A percentile compares a stretch with the other conserved stretches of the same genome.
These are phyloP conservation scores for Lonchura striata DNA, from an alignment of 2,113 vertebrate species.

Conservation along the genomic window DNA sequence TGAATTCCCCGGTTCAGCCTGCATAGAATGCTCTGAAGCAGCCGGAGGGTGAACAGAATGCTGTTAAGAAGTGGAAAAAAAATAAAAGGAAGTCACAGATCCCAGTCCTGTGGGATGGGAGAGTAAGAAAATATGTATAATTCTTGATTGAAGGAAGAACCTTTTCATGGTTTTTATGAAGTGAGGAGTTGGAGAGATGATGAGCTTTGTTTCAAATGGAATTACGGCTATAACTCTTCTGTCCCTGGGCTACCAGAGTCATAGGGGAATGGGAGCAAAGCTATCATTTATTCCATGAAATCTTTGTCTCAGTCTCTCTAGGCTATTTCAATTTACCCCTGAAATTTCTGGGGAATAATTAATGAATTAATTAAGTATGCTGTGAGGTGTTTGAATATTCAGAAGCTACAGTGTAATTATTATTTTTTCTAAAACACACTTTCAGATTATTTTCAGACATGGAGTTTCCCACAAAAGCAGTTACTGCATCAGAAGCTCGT, in stretches of 20 bases:
- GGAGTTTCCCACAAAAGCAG: constrained; percentile 26
- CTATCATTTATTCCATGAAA: constrained; percentile 52
- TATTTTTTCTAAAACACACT: constrained; percentile 64
- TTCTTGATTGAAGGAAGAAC: constrained; percentile 25
- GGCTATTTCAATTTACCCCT: constrained; percentile 64
- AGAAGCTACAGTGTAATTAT: constrained; percentile 65
- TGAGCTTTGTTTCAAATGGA: constrained; percentile 40
- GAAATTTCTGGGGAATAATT: constrained; percentile 71
- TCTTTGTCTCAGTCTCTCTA: constrained; percentile 63
- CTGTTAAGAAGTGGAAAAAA: background rate
- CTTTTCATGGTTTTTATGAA: constrained; percentile 28
- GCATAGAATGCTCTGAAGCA: background rate
- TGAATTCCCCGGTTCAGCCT: background rate
- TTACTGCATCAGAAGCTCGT: background rate
- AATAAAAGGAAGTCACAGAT: background rate
- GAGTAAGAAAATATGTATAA: constrained; percentile 18
- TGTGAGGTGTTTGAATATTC: constrained; percentile 69
- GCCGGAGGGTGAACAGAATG: background rate
- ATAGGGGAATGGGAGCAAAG: constrained; percentile 50
- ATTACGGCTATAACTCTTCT: constrained; percentile 47
- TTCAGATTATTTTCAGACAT: constrained; percentile 56
- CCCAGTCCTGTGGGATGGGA: background rate
- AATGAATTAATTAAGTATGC: constrained; percentile 70
- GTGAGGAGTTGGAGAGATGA: constrained; percentile 12
- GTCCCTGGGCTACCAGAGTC: constrained; percentile 51